Percentiles rank a stretch among this genome's conserved stretches.
Evolutionary conservation across 2,797 vertebrate genomes (phyloP).

Genomic region (Sorex maritimensis): DNA sequence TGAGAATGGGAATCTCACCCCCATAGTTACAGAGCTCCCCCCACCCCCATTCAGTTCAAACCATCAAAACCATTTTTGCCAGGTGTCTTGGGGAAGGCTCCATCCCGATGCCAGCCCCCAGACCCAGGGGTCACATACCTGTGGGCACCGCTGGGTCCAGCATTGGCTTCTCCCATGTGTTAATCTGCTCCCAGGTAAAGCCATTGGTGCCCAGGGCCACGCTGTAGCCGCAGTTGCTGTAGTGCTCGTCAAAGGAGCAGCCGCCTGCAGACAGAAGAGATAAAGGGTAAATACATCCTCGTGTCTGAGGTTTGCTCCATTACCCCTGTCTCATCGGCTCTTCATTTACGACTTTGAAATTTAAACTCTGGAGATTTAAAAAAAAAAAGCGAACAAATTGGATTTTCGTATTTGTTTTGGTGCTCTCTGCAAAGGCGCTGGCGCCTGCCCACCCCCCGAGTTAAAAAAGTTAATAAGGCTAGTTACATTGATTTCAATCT

Average conservation of each 20-base stretch:
- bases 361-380: constrained; percentile 83
- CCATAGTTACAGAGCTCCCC: neutral
- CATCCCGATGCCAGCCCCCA: neutral
- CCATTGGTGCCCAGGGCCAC: constrained; percentile 97
- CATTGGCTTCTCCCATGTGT: constrained; percentile 98
- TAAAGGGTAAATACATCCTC: constrained; percentile 83
- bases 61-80: neutral
- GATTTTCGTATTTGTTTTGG: constrained; percentile 89
- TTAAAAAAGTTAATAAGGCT: constrained; percentile 76
- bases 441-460: constrained; percentile 26
- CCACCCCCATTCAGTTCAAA: neutral
- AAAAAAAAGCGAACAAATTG: constrained; percentile 86
- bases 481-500: constrained; percentile 79
- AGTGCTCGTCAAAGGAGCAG: constrained; percentile 97
- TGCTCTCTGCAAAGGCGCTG: constrained; percentile 67
- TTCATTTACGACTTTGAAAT: constrained; percentile 89
- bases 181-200: constrained; percentile 98
- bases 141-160: constrained; percentile 96
- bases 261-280: constrained; percentile 92
- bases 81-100: neutral
- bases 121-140: constrained; percentile 90
- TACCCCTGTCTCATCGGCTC: constrained; percentile 75
- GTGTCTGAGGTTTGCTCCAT: constrained; percentile 86
- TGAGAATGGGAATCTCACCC: neutral
- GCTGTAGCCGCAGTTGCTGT: constrained; percentile 97